phyloP scores from a whole-genome alignment of 1,140 invertebrate genomes.

The Eurosta solidaginis region DNA sequence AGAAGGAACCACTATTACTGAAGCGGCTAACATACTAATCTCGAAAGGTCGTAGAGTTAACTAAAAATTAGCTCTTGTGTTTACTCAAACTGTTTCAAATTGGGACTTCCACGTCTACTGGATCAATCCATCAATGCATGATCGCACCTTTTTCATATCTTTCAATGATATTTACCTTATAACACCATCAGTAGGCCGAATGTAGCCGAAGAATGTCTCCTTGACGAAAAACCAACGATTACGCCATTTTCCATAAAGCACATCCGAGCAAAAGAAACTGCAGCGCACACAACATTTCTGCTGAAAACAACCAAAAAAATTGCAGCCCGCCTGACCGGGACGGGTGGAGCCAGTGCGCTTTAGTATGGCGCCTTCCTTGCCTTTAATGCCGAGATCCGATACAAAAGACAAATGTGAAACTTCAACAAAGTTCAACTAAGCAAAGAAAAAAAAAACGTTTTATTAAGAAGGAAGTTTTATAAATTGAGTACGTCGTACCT shows the following conservation, averaged over 20 bases:
- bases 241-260: constrained; percentile 81
- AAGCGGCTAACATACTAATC: no score
- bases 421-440: constrained; percentile 86
- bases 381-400: constrained; percentile 79
- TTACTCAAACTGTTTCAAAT: no score
- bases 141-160: no score
- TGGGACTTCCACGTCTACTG: no score
- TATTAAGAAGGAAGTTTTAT: background rate
- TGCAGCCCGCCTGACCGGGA: constrained; percentile 72
- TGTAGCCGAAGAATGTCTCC: constrained; percentile 88
- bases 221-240: constrained; percentile 88
- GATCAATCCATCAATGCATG: no score
- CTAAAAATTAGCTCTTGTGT: no score
- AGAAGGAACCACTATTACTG: no score
- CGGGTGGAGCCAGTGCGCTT: constrained; percentile 81
- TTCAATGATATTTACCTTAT: no score
- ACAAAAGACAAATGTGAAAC: constrained; percentile 90
- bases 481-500: constrained; percentile 56
- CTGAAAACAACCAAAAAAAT: constrained; percentile 73
- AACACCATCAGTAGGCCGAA: constrained; percentile 77
- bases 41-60: no score
- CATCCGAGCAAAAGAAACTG: constrained; percentile 73
- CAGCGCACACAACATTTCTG: constrained; percentile 73
- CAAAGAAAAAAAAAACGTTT: no score
- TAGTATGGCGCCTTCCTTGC: constrained; percentile 86